Base-by-base conservation (phyloP, 2,797 vertebrate species). In the Triplophysa yarkandensis region DNA sequence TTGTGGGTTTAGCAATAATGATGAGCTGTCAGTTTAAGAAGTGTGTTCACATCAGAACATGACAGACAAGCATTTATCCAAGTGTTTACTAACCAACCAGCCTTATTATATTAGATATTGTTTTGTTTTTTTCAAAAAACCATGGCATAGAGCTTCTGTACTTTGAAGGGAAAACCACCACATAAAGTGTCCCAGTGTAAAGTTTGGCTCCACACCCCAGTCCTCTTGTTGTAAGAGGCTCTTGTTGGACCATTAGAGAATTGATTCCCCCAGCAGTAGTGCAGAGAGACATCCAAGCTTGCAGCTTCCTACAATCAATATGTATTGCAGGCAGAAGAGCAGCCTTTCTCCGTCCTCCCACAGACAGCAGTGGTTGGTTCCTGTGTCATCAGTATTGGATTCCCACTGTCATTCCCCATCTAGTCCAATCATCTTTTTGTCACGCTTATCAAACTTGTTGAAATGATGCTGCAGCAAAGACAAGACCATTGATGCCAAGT, bases 231-330 rank as follows among this genome's bases (percentile, higher is more conserved):
- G 28, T 62, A 65, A 44, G 50, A 74, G 78, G 67, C 68, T 80
- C 36, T 58, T 77, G 27, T 44, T 52, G 71, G 80, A 76, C 41
- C 32, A 61, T 76, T 72, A 80, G 68, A 62, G 64, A 46, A 77
- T 80, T 78, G 65, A 84, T 84, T 78, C 44, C 50, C 25, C 0
- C 39, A 67, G 71, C 65, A 43, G 62, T 75, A 64, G 66, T 70
- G 83, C 81, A 81, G 74, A 76, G 43, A 17, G 73, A 58, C 74
- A 64, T 73, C 77, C 77, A 76, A 60, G 44, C 74, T 70, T 71
- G 81, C 60, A 67, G 61, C 54, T 78, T 39, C 71, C 77, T 27
- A 11, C 61, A 61, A 74, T 82, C 78, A 44, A 80, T 82, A 76
- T 46, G 44, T 61, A 68, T 77, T 72, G 66, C 74, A 71, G 71